Conservation (phyloP, 2,888 invertebrate genomes). For the Pristionchus japonicus region DNA sequence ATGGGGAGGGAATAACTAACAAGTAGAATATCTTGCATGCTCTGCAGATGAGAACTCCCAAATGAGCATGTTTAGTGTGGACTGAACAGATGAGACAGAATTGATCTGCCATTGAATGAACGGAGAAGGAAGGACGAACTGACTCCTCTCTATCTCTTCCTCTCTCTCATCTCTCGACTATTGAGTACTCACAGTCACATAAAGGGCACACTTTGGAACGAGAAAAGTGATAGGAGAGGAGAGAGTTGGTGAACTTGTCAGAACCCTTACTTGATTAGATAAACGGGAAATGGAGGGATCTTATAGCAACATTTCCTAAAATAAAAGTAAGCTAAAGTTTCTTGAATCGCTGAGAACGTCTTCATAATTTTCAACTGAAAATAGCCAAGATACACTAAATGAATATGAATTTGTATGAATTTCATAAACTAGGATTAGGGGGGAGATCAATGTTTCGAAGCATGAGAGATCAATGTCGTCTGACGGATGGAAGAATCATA, state of each 20-base stretch:
- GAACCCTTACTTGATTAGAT: too few relatives aligned
- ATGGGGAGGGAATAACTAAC: not conserved
- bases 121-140: not conserved
- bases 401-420: too few relatives aligned
- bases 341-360: too few relatives aligned
- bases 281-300: too few relatives aligned
- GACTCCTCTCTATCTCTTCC: not conserved
- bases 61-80: not conserved
- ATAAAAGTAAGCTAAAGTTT: too few relatives aligned
- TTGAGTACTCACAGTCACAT: not conserved
- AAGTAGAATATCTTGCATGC: constrained; percentile 30
- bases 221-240: not conserved
- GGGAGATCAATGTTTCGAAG: too few relatives aligned
- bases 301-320: too few relatives aligned
- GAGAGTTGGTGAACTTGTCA: not conserved
- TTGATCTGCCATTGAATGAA: not conserved
- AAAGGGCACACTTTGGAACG: not conserved
- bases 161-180: constrained; percentile 41
- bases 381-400: too few relatives aligned
- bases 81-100: not conserved
- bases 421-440: too few relatives aligned
- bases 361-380: too few relatives aligned
- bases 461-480: not conserved
- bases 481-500: not conserved
- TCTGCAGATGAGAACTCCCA: not conserved